Evolutionary conservation across 2,113 vertebrate species (phyloP).

Genomic region (Ia io): DNA sequence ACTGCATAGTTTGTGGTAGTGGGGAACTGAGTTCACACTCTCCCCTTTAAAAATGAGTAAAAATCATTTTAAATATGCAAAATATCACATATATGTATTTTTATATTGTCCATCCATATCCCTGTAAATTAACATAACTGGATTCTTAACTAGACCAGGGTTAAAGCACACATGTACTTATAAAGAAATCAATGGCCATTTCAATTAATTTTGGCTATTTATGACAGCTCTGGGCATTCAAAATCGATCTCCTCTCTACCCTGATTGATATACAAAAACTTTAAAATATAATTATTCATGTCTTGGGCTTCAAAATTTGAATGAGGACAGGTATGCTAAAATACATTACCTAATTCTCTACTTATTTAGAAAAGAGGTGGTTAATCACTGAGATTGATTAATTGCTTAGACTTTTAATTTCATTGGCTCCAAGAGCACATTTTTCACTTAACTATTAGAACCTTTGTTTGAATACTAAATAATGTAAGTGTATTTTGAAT

Average conservation of each 20-base stretch:
- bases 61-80: background rate
- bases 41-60: background rate
- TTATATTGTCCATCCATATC: background rate
- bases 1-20: background rate
- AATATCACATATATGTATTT: background rate
- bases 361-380: background rate
- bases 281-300: background rate
- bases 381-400: background rate
- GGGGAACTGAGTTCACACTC: background rate
- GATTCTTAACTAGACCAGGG: background rate
- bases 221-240: background rate
- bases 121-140: background rate
- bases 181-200: background rate
- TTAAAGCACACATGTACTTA: background rate
- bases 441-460: background rate
- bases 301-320: background rate
- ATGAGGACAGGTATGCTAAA: background rate
- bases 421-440: background rate
- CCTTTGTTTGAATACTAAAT: background rate
- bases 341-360: background rate
- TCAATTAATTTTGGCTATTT: background rate
- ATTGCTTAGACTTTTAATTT: background rate
- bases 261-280: background rate
- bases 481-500: background rate
- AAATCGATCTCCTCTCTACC: background rate